phyloP scores from a whole-genome alignment of 2,888 invertebrate genomes.

The Chrysina gloriosa region DNA sequence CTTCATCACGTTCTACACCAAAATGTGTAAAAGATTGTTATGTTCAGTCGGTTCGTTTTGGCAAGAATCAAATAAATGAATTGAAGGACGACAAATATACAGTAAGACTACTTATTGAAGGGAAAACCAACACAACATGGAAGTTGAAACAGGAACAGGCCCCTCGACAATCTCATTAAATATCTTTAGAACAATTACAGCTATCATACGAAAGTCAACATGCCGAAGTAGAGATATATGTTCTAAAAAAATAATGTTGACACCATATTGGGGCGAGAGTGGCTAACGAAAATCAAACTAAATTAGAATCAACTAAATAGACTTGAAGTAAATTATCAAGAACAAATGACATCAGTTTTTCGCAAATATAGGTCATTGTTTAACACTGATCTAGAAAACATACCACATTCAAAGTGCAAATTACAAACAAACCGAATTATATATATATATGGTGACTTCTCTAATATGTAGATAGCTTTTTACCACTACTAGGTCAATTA shows the following conservation, averaged over 20 bases:
- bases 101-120: neutral
- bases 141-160: neutral
- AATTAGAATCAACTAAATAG: neutral
- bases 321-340: too few species aligned
- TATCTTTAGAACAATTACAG: neutral
- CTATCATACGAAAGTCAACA: neutral
- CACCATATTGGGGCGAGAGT: constrained; percentile 1
- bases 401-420: too few species aligned
- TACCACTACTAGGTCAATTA: too few species aligned
- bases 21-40: neutral
- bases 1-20: too few species aligned
- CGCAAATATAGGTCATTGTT: too few species aligned
- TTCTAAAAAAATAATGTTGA: neutral
- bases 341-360: neutral
- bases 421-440: too few species aligned
- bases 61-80: neutral
- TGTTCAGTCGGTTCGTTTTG: neutral
- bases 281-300: constrained; percentile 10
- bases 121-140: neutral
- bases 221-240: neutral
- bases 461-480: too few species aligned
- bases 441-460: too few species aligned
- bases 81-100: neutral
- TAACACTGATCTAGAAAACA: too few species aligned
- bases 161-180: neutral